These are phyloP conservation scores for Poecilia velifera DNA, from an alignment of 2,797 vertebrate genomes.

Conservation along the genomic window DNA sequence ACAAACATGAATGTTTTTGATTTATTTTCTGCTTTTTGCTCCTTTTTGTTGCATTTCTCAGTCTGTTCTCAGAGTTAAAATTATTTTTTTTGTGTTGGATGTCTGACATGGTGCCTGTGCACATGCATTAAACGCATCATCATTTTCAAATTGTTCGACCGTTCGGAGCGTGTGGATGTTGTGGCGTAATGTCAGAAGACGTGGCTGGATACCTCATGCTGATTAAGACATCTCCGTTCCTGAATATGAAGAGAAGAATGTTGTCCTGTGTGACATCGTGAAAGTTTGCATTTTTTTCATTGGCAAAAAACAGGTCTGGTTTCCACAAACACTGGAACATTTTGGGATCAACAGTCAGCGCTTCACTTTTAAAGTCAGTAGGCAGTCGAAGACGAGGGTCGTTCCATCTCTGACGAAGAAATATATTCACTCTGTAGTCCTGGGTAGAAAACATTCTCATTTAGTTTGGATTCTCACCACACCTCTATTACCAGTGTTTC, in stretches of 20 bases:
- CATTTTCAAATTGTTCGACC: not conserved
- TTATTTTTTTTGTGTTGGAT: not conserved
- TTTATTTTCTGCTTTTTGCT: not conserved
- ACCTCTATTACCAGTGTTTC: not conserved
- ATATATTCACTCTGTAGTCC: conserved; percentile 98
- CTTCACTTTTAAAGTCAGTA: conserved; percentile 91
- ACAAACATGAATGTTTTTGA: not conserved
- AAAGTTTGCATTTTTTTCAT: conserved; percentile 98
- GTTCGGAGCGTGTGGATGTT: not conserved
- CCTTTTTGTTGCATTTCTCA: not conserved
- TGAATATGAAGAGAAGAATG: conserved; percentile 96
- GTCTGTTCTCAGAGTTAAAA: not conserved
- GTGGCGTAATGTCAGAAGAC: not conserved
- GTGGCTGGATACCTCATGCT: conserved; percentile 89
- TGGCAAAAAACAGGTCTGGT: conserved; percentile 97
- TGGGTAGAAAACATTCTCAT: conserved; percentile 53
- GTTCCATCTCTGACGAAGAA: conserved; percentile 96
- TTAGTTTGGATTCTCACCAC: not conserved
- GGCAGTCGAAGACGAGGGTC: conserved; percentile 93
- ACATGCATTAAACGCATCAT: not conserved
- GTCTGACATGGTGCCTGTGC: not conserved
- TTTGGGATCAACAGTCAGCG: conserved; percentile 92
- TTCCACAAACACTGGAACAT: conserved; percentile 99
- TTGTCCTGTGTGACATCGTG: conserved; percentile 98
- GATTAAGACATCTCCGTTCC: conserved; percentile 94